Base-by-base conservation (phyloP, 2,113 vertebrate genomes). In the Upupa epops region DNA sequence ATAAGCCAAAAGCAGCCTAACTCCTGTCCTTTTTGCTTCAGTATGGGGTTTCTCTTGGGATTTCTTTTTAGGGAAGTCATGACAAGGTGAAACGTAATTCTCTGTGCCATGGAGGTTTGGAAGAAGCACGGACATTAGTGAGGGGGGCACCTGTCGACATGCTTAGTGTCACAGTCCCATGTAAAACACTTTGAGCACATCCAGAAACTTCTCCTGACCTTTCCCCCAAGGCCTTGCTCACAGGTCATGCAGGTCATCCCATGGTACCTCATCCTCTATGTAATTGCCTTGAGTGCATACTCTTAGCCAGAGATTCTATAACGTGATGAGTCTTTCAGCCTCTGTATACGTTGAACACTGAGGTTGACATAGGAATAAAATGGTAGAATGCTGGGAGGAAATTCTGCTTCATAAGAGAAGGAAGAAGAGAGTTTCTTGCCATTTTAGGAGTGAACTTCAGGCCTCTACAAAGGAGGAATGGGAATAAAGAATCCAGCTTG, bases 111-210 rank as follows among this genome's bases (percentile, higher is more conserved):
- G 21, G 49, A 80, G 12, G 8, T 85, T 79, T 31, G 51, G 51
- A 85, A 73, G 22, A 20, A 85, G 19, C 26, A 24, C 31, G 48
- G 40, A 80, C 63, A 12, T 36, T 34, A 85, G 29, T 25, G 15
- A 13, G 31, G 10, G 13, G 73, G n/a, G 7, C 2, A 0, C 1
- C 0, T 28, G 28, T 34, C 3, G 1, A 18, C 46, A 73, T 25
- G 13, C 2, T 85, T 49, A 78, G 25, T 8, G 5, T 75, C 65
- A 32, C 8, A 60, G 19, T 49, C 16, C 34, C 26, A 45, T 1
- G 8, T 26, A n/a, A 75, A 87, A 37, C 6, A 15, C 37, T 49
- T 3, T 29, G 11, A 37, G n/a, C 26, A 48, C 5, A 72, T 34
- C 28, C 18, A 54, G n/a, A n/a, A 85, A 17, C 8, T 81, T 6